Conservation (phyloP, 2,797 vertebrate genomes). For the Meda fulgida region DNA sequence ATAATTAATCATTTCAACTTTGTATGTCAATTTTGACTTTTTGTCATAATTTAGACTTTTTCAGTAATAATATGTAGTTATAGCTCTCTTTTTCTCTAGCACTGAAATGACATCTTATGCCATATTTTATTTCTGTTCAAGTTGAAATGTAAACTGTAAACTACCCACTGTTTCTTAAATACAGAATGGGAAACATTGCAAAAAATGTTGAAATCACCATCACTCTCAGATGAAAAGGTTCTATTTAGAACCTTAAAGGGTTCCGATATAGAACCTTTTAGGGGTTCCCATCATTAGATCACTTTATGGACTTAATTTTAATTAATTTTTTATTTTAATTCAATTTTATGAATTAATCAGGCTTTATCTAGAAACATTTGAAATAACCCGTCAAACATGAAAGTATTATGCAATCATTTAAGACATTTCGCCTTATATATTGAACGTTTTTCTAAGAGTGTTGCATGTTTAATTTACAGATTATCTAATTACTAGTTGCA, state of each 20-base stretch:
- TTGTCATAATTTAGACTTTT: background rate
- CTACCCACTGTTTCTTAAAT: too few relatives aligned
- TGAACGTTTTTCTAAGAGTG: background rate
- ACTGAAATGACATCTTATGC: background rate
- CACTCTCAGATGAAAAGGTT: too few relatives aligned
- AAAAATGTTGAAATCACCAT: background rate
- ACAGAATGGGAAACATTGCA: background rate
- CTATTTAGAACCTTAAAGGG: too few relatives aligned
- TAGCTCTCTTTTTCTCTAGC: background rate
- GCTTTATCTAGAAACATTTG: too few relatives aligned
- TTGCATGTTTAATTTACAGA: background rate
- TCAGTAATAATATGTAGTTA: background rate
- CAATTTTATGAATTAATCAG: background rate
- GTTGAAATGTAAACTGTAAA: background rate
- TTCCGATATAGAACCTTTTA: too few relatives aligned
- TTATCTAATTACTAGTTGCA: too few relatives aligned
- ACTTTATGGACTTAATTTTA: background rate
- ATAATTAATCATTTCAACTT: background rate
- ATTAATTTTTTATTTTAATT: too few relatives aligned
- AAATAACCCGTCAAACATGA: background rate
- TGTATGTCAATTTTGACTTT: background rate
- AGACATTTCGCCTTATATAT: background rate
- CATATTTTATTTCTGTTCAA: background rate
- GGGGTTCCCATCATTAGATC: background rate
- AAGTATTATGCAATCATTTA: background rate